Percentiles rank a stretch among this genome's conserved stretches.
Evolutionary conservation across 2,888 invertebrate species (phyloP).

Genomic region (Brassicogethes aeneus): DNA sequence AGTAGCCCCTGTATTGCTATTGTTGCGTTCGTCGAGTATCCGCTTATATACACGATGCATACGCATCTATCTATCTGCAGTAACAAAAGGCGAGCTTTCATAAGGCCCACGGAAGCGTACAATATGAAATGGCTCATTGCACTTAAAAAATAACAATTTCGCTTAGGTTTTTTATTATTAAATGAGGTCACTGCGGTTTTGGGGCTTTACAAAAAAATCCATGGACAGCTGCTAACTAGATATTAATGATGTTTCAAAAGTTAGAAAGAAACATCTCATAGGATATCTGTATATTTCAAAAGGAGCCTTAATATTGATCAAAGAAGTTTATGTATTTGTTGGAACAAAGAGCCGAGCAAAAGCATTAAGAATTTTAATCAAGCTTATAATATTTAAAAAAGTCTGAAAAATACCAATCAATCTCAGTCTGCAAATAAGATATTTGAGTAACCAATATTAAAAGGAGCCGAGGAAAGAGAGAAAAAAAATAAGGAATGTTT

Average conservation of each 20-base stretch:
- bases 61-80: conserved; percentile 7
- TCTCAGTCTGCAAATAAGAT: conserved; percentile 26
- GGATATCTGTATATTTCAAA: too few relatives aligned
- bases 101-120: neutral
- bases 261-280: too few relatives aligned
- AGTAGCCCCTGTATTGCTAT: neutral
- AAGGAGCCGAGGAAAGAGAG: conserved; percentile 13
- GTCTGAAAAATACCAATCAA: conserved; percentile 31
- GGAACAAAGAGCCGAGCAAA: neutral
- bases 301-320: too few relatives aligned
- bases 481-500: conserved; percentile 34
- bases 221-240: too few relatives aligned
- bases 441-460: conserved; percentile 25
- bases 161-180: conserved; percentile 3
- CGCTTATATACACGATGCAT: neutral
- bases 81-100: neutral
- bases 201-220: too few relatives aligned
- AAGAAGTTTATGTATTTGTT: too few relatives aligned
- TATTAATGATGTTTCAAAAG: too few relatives aligned
- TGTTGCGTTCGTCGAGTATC: conserved; percentile 1
- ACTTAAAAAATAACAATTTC: neutral
- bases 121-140: conserved; percentile 4
- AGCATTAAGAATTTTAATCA: conserved; percentile 34
- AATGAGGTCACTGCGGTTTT: too few relatives aligned
- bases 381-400: conserved; percentile 13